phyloP scores from a whole-genome alignment of 2,797 vertebrate species.

The Sebastiscus albofasciatus region DNA sequence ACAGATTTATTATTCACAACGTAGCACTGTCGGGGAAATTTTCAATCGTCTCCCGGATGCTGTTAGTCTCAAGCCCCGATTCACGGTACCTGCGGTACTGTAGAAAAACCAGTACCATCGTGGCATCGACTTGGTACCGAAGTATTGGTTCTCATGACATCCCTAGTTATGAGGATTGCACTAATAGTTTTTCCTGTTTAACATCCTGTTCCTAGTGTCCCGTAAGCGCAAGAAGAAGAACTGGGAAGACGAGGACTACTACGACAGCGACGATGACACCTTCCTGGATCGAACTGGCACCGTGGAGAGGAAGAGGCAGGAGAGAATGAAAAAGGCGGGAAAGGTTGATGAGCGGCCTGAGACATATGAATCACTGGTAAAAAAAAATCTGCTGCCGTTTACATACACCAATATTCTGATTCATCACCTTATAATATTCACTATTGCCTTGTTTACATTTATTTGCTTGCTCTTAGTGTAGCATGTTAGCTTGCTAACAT shows the following conservation, averaged over 20 bases:
- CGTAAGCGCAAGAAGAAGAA: conserved; percentile 97
- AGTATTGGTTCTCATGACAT: no score
- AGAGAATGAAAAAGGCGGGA: conserved; percentile 95
- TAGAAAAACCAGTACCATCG: no score
- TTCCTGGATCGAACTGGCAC: conserved; percentile 96
- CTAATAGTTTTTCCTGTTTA: neutral
- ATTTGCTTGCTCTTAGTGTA: neutral
- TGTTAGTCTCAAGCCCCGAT: no score
- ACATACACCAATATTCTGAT: neutral
- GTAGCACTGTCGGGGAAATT: no score
- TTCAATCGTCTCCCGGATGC: no score
- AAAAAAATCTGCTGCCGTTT: neutral
- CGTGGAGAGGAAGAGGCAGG: conserved; percentile 93
- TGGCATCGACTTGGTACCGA: no score
- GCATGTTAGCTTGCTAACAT: neutral
- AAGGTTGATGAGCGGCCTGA: conserved; percentile 93
- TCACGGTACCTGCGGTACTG: no score
- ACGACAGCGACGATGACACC: conserved; percentile 97
- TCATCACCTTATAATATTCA: neutral
- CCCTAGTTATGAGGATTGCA: accelerated
- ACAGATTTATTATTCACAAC: no score
- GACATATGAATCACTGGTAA: conserved; percentile 93
- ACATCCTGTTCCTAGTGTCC: conserved; percentile 83
- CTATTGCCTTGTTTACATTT: neutral
- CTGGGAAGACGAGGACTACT: conserved; percentile 98